phyloP scores from a whole-genome alignment of 2,113 vertebrate genomes.

The Ceuthmochares aereus region DNA sequence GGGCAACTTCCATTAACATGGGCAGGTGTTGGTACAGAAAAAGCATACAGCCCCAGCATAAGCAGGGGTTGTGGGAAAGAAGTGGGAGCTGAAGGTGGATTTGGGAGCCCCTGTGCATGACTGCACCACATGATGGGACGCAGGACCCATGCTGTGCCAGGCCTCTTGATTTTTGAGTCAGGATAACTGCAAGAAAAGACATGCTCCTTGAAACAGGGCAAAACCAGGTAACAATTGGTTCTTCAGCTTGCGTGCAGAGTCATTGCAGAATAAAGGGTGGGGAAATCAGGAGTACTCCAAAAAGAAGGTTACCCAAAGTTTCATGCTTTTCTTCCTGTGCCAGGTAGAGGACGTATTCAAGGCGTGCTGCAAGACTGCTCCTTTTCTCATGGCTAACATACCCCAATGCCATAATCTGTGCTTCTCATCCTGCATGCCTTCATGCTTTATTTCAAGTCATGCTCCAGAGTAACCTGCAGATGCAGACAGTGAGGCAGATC shows the following conservation, averaged over 20 bases:
- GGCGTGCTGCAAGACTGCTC: background rate
- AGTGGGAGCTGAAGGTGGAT: background rate
- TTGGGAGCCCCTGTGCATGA: background rate
- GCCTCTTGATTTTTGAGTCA: background rate
- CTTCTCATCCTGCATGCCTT: background rate
- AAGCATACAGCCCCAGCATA: background rate
- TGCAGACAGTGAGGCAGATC: too few relatives aligned
- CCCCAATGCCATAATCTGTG: rapidly evolving
- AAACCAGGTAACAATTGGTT: background rate
- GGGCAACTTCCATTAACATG: background rate
- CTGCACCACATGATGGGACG: rapidly evolving
- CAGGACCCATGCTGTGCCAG: background rate
- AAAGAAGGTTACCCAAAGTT: background rate
- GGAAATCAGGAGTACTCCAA: background rate
- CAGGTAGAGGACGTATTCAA: rapidly evolving
- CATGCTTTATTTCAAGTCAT: rapidly evolving
- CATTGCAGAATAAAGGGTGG: background rate
- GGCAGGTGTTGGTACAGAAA: background rate
- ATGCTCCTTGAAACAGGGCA: background rate
- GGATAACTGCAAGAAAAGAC: background rate
- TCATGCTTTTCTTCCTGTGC: background rate
- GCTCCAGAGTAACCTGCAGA: too few relatives aligned
- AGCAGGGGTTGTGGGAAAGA: background rate
- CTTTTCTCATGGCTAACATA: background rate
- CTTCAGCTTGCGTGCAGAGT: background rate